Evolutionary conservation across 2,113 vertebrate genomes (phyloP).

Genomic region (Leptobrachium ailaonicum): DNA sequence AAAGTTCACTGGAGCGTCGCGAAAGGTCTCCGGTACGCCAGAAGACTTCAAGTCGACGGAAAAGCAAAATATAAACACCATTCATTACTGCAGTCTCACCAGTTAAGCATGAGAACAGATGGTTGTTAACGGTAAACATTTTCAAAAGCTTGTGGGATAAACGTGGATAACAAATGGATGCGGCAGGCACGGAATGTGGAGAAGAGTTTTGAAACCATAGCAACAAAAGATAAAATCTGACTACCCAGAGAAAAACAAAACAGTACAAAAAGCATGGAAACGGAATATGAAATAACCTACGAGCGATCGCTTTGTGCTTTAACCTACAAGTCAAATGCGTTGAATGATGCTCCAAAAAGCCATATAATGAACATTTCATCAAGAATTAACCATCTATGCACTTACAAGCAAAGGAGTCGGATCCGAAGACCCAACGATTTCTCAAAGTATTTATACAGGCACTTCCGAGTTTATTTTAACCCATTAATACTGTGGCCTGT

Average conservation of each 20-base stretch:
- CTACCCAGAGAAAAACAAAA: not conserved
- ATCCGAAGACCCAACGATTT: no score
- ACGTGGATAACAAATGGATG: constrained; percentile 7
- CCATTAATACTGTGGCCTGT: no score
- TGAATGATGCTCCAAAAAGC: no score
- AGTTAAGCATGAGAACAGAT: constrained; percentile 4
- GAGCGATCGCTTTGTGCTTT: no score
- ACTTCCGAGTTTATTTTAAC: no score
- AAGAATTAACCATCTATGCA: no score
- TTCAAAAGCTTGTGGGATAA: constrained; percentile 15
- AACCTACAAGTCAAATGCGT: no score
- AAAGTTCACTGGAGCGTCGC: not conserved
- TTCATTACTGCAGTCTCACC: constrained; percentile 3
- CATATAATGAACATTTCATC: no score
- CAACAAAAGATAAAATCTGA: constrained; percentile 17
- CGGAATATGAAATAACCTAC: no score
- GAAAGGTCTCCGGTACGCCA: constrained; percentile 1
- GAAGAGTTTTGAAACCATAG: constrained; percentile 2
- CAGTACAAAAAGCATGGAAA: not conserved
- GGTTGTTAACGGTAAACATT: constrained; percentile 5
- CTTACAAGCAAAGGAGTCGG: no score
- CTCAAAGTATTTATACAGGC: no score
- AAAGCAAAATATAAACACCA: constrained; percentile 26
- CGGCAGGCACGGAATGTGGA: not conserved
- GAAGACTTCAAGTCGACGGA: constrained; percentile 4